phyloP scores from a whole-genome alignment of 1,140 invertebrate species.

The Plodia interpunctella region DNA sequence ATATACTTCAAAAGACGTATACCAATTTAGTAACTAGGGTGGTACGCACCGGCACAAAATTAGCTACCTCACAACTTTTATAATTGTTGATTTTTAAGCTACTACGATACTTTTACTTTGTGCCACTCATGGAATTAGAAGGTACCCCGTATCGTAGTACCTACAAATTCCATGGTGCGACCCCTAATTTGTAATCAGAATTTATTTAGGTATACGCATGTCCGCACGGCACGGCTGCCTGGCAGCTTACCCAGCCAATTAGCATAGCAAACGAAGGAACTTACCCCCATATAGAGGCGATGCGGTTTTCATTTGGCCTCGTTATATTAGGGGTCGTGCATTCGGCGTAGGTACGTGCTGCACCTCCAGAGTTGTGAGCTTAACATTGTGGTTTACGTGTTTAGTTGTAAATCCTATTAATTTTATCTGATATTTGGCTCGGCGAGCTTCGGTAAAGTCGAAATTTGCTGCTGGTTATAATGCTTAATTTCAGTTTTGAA shows the following conservation, averaged over 20 bases:
- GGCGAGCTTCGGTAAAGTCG: background rate
- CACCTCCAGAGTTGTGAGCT: constrained; percentile 18
- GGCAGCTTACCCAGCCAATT: constrained; percentile 36
- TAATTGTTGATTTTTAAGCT: background rate
- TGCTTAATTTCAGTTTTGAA: background rate
- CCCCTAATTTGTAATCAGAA: constrained; percentile 26
- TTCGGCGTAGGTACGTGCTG: constrained; percentile 21
- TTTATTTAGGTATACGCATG: constrained; percentile 9
- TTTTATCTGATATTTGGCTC: background rate
- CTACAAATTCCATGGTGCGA: too few species aligned
- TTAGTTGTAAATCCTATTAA: constrained; percentile 9
- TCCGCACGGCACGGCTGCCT: constrained; percentile 16
- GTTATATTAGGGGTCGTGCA: constrained; percentile 27
- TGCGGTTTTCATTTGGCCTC: constrained; percentile 31
- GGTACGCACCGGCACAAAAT: too few species aligned
- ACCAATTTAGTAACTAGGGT: too few species aligned
- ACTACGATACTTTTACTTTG: background rate
- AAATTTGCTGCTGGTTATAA: background rate
- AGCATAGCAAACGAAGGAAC: constrained; percentile 40
- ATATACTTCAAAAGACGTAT: too few species aligned
- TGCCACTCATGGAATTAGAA: too few species aligned
- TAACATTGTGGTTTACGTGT: constrained; percentile 17
- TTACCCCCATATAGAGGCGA: constrained; percentile 21
- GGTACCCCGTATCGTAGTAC: too few species aligned
- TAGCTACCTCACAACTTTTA: too few species aligned